Evolutionary conservation across 1,140 invertebrate species (phyloP).

Genomic region (Amyelois transitella): DNA sequence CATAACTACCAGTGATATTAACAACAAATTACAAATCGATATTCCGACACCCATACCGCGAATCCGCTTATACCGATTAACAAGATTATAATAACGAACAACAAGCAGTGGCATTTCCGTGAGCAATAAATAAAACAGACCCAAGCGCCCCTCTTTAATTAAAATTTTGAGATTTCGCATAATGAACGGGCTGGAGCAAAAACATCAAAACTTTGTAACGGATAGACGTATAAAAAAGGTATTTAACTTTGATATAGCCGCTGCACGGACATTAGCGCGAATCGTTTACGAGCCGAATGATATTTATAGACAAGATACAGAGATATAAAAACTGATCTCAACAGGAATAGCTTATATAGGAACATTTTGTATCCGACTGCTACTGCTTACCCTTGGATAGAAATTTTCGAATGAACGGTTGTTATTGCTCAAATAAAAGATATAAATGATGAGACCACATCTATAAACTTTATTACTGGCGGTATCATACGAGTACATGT

Average conservation of each 20-base stretch:
- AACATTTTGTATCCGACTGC: neutral
- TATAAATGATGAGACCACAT: neutral
- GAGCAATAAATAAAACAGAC: constrained; percentile 9
- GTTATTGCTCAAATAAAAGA: neutral
- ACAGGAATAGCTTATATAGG: neutral
- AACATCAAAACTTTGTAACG: constrained; percentile 5
- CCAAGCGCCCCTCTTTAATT: constrained; percentile 9
- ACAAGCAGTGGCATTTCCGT: constrained; percentile 17
- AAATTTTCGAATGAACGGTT: neutral
- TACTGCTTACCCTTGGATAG: neutral
- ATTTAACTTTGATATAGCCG: constrained; percentile 24
- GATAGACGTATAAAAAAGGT: constrained; percentile 11
- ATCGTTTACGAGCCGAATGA: constrained; percentile 16
- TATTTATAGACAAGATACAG: constrained; percentile 15
- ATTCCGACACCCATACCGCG: neutral
- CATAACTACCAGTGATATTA: neutral
- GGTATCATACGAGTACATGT: neutral
- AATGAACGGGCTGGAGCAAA: constrained; percentile 10
- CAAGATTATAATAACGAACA: neutral
- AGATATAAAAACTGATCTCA: neutral
- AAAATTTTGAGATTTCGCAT: constrained; percentile 15
- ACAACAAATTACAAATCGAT: neutral
- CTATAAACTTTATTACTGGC: neutral
- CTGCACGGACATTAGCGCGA: constrained; percentile 6
- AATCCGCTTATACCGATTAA: neutral